These are phyloP conservation scores for Hylomyscus alleni DNA, from an alignment of 2,797 vertebrate species.

Conservation along the genomic window DNA sequence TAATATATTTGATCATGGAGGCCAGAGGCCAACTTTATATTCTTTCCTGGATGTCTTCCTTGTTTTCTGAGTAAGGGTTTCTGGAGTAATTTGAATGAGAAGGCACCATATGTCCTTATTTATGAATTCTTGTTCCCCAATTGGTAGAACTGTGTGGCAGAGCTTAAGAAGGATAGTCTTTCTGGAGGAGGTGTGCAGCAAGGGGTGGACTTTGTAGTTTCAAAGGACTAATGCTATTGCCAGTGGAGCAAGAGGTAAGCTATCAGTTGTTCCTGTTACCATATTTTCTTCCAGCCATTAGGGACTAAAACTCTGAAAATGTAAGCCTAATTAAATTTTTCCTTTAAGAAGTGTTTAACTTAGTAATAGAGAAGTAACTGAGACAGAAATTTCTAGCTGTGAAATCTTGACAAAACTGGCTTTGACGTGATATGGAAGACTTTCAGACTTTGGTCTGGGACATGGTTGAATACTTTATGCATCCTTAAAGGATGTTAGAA, in stretches of 20 bases:
- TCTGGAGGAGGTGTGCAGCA: neutral
- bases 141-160: neutral
- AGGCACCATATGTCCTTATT: neutral
- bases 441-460: neutral
- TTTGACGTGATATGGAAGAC: neutral
- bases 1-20: too few species aligned
- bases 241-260: neutral
- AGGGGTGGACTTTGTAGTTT: too few species aligned
- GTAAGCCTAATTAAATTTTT: neutral
- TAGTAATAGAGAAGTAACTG: neutral
- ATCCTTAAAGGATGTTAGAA: neutral
- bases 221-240: neutral
- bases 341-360: neutral
- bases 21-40: too few species aligned
- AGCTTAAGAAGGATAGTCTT: neutral
- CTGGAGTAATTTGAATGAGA: neutral
- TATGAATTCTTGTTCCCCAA: neutral
- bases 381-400: neutral
- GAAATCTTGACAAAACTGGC: neutral
- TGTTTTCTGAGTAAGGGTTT: neutral
- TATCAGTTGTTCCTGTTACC: neutral
- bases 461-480: neutral
- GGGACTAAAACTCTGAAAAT: neutral
- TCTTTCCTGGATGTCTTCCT: neutral
- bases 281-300: too few species aligned